Percentiles rank a stretch among this genome's conserved stretches.
These are phyloP conservation scores for Arremon brunneinucha DNA, from an alignment of 2,797 vertebrate genomes.

Conservation along the genomic window DNA sequence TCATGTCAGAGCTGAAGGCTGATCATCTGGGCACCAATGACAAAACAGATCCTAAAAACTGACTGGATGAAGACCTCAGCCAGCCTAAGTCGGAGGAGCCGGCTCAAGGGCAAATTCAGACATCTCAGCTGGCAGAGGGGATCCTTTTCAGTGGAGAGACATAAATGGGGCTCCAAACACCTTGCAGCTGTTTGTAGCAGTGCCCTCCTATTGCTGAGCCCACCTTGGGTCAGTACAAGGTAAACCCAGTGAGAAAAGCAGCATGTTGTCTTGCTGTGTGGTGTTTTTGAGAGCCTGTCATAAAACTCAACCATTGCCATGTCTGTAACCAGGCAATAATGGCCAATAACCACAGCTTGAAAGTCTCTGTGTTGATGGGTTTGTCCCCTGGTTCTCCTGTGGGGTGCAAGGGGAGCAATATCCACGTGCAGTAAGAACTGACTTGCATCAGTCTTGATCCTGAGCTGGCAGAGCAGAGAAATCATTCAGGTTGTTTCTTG, in stretches of 20 bases:
- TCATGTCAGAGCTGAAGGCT: not conserved
- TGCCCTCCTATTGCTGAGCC: not conserved
- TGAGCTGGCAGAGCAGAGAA: not conserved
- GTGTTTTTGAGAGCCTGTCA: not conserved
- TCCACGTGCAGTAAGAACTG: not conserved
- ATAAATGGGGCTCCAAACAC: not conserved
- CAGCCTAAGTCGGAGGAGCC: not conserved
- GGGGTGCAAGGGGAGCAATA: not conserved
- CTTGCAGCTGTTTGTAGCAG: not conserved
- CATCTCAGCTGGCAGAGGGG: not conserved
- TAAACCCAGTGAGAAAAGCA: not conserved
- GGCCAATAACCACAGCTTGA: not conserved
- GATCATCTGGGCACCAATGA: not conserved
- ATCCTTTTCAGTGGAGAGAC: not conserved
- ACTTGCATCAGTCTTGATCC: not conserved
- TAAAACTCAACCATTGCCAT: not conserved
- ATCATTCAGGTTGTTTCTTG: not conserved
- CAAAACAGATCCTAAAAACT: not conserved
- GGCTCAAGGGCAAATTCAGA: not conserved
- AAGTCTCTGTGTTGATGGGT: not conserved
- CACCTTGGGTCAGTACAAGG: not conserved
- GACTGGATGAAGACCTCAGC: not conserved
- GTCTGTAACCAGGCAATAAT: not conserved
- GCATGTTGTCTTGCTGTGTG: not conserved
- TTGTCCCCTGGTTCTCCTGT: not conserved